Conservation (phyloP, 2,888 invertebrate species). For the Metalampra italica region DNA sequence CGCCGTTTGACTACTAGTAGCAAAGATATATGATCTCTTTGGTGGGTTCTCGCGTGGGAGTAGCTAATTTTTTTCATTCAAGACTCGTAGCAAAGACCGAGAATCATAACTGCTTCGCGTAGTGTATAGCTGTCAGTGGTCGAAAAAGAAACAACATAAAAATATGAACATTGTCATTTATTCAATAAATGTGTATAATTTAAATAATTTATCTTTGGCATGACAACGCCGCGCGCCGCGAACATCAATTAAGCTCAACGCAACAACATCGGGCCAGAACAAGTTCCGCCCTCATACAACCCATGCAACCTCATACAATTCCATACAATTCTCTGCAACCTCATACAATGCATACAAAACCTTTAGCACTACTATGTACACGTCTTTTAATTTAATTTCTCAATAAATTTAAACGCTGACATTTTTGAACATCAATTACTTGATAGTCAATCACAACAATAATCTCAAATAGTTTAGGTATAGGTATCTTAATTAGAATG, state of each 20-base stretch:
- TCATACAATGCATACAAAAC: slow-evolving; percentile 21
- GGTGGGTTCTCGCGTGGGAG: too few species aligned
- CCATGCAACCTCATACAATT: slow-evolving; percentile 5
- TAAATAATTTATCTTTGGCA: slow-evolving; percentile 51
- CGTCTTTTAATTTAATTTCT: neutral
- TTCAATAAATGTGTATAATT: slow-evolving; percentile 61
- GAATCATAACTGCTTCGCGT: too few species aligned
- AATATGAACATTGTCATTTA: slow-evolving; percentile 64
- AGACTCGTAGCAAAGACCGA: too few species aligned
- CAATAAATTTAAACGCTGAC: neutral
- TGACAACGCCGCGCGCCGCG: slow-evolving; percentile 48
- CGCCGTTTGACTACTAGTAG: too few species aligned
- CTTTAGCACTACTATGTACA: slow-evolving; percentile 29
- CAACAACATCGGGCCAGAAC: slow-evolving; percentile 18
- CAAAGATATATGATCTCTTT: too few species aligned
- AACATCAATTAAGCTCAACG: slow-evolving; percentile 64
- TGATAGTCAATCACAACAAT: too few species aligned
- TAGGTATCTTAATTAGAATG: too few species aligned
- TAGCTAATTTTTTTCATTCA: too few species aligned
- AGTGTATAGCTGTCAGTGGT: too few species aligned
- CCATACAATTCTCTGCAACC: slow-evolving; percentile 12
- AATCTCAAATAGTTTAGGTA: too few species aligned
- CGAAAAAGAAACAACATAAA: slow-evolving; percentile 25
- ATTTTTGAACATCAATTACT: neutral
- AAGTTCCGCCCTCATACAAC: slow-evolving; percentile 9